phyloP scores from a whole-genome alignment of 2,888 invertebrate genomes.

The Agelastica alni region DNA sequence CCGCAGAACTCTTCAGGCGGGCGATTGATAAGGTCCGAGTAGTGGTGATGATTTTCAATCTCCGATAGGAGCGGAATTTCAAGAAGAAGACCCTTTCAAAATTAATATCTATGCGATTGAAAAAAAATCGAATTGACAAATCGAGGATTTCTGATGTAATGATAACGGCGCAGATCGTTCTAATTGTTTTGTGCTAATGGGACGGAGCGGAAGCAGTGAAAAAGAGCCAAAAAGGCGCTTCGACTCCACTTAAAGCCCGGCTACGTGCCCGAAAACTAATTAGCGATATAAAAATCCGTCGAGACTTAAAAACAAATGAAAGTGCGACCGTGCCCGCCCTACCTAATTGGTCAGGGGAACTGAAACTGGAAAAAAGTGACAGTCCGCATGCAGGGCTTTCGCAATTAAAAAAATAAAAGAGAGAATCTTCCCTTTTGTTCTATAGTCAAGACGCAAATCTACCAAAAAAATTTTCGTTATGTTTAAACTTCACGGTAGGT shows the following conservation, averaged over 20 bases:
- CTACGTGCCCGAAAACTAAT: constrained; percentile 58
- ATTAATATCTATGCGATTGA: too few species aligned
- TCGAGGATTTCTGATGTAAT: not conserved
- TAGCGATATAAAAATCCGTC: constrained; percentile 59
- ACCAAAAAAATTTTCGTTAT: too few species aligned
- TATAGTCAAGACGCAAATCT: too few species aligned
- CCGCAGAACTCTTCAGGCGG: too few species aligned
- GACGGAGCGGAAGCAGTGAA: not conserved
- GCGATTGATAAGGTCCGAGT: too few species aligned
- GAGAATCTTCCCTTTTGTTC: constrained; percentile 19
- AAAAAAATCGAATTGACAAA: not conserved
- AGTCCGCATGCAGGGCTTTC: constrained; percentile 53
- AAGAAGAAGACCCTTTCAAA: too few species aligned
- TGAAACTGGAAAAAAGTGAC: constrained; percentile 49
- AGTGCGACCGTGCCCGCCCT: constrained; percentile 45
- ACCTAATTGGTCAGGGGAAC: constrained; percentile 32
- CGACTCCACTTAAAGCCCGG: constrained; percentile 32
- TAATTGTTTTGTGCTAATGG: constrained; percentile 3
- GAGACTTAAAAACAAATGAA: constrained; percentile 56
- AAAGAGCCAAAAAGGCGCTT: constrained; percentile 28
- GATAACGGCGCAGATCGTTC: not conserved
- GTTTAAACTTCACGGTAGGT: too few species aligned
- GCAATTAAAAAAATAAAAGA: constrained; percentile 51
- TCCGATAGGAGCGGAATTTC: too few species aligned
- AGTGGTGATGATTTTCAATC: too few species aligned